Conservation (phyloP, 1,140 invertebrate genomes). For the Macrotrachela quadricornifera region DNA sequence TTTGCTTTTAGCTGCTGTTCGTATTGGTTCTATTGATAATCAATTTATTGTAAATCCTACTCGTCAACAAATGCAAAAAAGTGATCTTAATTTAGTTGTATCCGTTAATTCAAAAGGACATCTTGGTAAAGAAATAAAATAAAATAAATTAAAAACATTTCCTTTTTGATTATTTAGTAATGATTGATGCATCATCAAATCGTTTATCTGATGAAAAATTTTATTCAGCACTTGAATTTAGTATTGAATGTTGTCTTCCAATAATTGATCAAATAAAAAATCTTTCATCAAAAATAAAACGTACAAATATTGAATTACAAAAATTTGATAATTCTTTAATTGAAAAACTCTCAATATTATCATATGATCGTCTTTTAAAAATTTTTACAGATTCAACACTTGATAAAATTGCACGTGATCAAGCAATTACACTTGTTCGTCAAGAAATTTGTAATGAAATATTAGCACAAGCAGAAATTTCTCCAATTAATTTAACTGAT, state of each 20-base stretch:
- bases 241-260: not conserved
- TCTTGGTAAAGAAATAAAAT: conserved; percentile 35
- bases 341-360: too few species aligned
- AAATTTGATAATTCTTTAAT: too few species aligned
- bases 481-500: conserved; percentile 31
- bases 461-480: conserved; percentile 36
- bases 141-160: not conserved
- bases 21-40: conserved; percentile 52
- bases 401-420: conserved; percentile 43
- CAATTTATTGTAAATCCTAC: conserved; percentile 69
- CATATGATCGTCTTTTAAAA: conserved; percentile 38
- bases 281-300: too few species aligned
- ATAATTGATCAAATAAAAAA: too few species aligned
- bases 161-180: conserved; percentile 14
- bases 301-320: too few species aligned
- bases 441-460: conserved; percentile 40
- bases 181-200: conserved; percentile 39
- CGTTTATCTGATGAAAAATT: conserved; percentile 6
- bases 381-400: conserved; percentile 50
- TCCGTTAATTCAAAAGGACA: conserved; percentile 51
- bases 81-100: conserved; percentile 61
- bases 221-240: not conserved
- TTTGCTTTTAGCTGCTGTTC: conserved; percentile 41
- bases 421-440: conserved; percentile 41
- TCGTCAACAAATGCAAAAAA: conserved; percentile 47